These are phyloP conservation scores for Zaprionus nigranus DNA, from an alignment of 1,140 invertebrate genomes.

Conservation along the genomic window DNA sequence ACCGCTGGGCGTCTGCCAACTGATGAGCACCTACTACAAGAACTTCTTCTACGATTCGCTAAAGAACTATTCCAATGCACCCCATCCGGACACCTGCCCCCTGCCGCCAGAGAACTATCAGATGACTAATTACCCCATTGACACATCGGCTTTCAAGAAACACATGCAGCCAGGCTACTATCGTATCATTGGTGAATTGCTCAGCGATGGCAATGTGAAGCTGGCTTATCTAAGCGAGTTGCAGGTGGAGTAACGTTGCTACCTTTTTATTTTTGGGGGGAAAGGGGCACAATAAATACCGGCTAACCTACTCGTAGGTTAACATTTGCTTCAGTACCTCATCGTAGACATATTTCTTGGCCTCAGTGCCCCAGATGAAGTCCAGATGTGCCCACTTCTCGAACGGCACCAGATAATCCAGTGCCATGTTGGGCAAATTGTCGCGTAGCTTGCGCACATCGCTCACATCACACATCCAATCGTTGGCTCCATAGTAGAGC, in stretches of 20 bases:
- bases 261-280: background rate
- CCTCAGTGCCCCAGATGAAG: constrained; percentile 88
- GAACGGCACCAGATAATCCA: constrained; percentile 85
- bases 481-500: constrained; percentile 87
- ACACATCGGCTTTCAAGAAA: constrained; percentile 38
- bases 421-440: constrained; percentile 74
- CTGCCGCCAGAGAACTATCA: constrained; percentile 48
- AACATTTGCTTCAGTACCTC: constrained; percentile 78
- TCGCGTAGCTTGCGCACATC: constrained; percentile 87
- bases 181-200: constrained; percentile 18
- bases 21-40: constrained; percentile 59
- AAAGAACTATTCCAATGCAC: constrained; percentile 64
- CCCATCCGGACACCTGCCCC: constrained; percentile 55
- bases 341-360: constrained; percentile 86
- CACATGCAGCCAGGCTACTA: constrained; percentile 53
- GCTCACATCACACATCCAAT: constrained; percentile 86
- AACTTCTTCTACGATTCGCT: constrained; percentile 58
- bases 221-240: constrained; percentile 41
- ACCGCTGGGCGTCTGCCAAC: constrained; percentile 43
- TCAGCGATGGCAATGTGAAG: constrained; percentile 19
- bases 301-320: constrained; percentile 49
- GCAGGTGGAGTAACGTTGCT: constrained; percentile 28
- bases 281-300: constrained; percentile 12
- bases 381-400: constrained; percentile 89
- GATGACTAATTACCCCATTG: constrained; percentile 57